Conservation (phyloP, 2,797 vertebrate species). For the Clarias platycephalus region DNA sequence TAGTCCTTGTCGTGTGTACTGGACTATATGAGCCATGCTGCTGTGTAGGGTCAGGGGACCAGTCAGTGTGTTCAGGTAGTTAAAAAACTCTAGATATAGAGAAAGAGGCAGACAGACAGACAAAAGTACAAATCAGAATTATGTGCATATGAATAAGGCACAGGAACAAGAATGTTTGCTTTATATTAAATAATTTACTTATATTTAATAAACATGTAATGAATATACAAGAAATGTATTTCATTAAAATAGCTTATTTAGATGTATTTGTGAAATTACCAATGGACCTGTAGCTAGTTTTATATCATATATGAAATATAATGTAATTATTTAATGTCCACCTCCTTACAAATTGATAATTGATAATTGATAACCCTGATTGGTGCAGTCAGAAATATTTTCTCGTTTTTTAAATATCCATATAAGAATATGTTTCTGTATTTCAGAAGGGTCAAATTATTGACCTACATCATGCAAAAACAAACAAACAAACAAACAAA, state of each 20-base stretch:
- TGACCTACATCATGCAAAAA: too few relatives aligned
- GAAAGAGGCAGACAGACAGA: slow-evolving; percentile 7
- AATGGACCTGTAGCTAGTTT: background rate
- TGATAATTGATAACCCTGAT: too few relatives aligned
- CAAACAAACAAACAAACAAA: too few relatives aligned
- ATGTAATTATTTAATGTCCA: too few relatives aligned
- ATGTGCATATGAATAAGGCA: background rate
- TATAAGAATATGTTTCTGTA: too few relatives aligned
- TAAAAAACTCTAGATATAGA: slow-evolving; percentile 88
- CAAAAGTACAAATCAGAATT: background rate
- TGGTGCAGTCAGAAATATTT: too few relatives aligned
- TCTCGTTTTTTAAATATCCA: too few relatives aligned
- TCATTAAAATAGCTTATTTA: background rate
- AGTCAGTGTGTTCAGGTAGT: slow-evolving; percentile 93
- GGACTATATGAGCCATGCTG: slow-evolving; percentile 93
- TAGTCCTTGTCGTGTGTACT: slow-evolving; percentile 95
- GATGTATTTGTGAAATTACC: background rate
- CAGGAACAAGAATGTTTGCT: background rate
- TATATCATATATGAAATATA: too few relatives aligned
- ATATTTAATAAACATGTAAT: background rate
- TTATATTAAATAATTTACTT: background rate
- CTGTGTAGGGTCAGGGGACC: slow-evolving; percentile 96
- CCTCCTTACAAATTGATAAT: too few relatives aligned
- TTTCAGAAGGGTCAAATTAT: too few relatives aligned
- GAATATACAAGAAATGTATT: background rate